Evolutionary conservation across 2,113 vertebrate genomes (phyloP).

Genomic region (Phasianus colchicus): DNA sequence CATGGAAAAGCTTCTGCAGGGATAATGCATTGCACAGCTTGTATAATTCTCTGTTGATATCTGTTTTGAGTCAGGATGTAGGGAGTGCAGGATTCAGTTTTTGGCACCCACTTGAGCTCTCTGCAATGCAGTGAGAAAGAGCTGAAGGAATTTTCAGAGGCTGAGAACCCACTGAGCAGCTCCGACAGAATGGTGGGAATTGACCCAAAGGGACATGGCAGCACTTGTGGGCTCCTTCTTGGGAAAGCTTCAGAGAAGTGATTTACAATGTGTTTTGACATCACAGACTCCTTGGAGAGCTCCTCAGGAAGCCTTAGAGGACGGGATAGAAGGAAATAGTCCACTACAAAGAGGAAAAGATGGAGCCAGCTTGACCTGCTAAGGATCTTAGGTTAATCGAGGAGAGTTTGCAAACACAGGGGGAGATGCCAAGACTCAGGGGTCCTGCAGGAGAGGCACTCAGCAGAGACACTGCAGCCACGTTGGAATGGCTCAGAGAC

Average conservation of each 20-base stretch:
- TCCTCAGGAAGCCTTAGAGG: conserved; percentile 1
- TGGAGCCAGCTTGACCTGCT: conserved; percentile 30
- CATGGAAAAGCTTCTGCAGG: conserved; percentile 6
- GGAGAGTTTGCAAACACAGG: background rate
- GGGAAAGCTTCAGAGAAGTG: conserved; percentile 36
- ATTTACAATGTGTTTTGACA: conserved; percentile 37
- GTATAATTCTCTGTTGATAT: background rate
- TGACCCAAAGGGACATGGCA: background rate
- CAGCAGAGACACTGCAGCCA: background rate
- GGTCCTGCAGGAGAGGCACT: background rate
- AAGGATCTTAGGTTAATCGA: background rate
- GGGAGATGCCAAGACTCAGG: background rate
- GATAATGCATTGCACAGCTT: background rate
- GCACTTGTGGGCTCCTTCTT: background rate
- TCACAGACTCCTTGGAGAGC: conserved; percentile 33
- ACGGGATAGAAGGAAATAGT: background rate
- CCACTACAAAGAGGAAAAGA: background rate
- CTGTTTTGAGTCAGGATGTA: background rate
- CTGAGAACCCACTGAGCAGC: conserved; percentile 5
- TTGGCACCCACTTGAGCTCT: conserved; percentile 8
- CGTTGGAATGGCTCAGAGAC: background rate
- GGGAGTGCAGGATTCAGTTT: background rate
- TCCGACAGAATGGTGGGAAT: background rate
- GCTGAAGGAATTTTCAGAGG: background rate
- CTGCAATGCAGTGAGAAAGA: background rate